Conservation (phyloP, 2,888 invertebrate genomes). For the Julus scandinavius region DNA sequence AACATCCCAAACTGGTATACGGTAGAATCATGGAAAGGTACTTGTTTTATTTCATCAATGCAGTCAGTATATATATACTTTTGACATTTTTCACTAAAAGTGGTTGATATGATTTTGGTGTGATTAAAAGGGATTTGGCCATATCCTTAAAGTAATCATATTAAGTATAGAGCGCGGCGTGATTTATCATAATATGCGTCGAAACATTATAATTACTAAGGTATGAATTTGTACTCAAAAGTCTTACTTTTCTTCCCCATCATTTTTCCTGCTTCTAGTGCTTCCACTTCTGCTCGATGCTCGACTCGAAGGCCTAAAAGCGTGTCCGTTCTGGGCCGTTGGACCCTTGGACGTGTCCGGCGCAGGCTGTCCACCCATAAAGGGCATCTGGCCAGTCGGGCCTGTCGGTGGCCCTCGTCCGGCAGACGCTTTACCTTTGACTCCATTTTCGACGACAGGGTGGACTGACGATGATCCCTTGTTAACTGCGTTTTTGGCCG, state of each 20-base stretch:
- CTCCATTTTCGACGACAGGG: not conserved
- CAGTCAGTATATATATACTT: too few species aligned
- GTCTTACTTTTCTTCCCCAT: conserved; percentile 52
- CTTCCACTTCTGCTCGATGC: conserved; percentile 50
- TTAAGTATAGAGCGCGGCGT: too few species aligned
- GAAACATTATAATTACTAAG: not conserved
- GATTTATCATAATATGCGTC: too few species aligned
- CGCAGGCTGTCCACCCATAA: not conserved
- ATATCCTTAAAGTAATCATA: too few species aligned
- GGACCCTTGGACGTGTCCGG: conserved; percentile 5
- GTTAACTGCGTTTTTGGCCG: not conserved
- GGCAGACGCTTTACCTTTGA: not conserved
- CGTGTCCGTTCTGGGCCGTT: conserved; percentile 45
- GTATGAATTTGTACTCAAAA: too few species aligned
- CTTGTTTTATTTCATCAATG: too few species aligned
- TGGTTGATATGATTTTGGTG: too few species aligned
- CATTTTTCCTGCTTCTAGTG: conserved; percentile 51
- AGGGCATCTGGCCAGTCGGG: not conserved
- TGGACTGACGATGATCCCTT: not conserved
- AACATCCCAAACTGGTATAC: not conserved
- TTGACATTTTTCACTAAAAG: too few species aligned
- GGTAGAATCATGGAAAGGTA: not conserved
- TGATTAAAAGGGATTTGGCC: too few species aligned
- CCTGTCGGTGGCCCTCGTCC: not conserved
- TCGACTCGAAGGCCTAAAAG: not conserved